Evolutionary conservation across 1,140 invertebrate genomes (phyloP), one percentile per base, ranked within the genome.

Genomic region (Drosophila obscura): DNA sequence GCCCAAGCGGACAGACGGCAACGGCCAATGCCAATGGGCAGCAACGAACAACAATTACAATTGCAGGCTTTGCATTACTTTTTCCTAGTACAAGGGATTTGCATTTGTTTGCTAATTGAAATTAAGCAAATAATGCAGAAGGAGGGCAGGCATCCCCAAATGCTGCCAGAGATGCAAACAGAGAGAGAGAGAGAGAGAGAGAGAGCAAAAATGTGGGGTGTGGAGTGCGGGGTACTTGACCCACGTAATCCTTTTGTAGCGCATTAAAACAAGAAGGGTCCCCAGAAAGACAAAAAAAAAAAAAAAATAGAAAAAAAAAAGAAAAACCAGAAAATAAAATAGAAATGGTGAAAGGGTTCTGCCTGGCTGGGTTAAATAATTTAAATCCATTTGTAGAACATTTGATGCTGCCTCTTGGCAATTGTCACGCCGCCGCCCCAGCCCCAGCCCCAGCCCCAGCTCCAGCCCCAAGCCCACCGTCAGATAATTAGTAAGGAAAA

Each of bases 171-270:
- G 31, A 68, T 19, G 19, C 19, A 19, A 19, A 7, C 22, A 28
- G 28, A 1, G 19, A 8, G 35, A 49, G 7, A 7, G 28, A 28
- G 28, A 1, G 19, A 8, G 35, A 49, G 7, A n/a, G 8, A 28
- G 16, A 28, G 31, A 19, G 13, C 9, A 15, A n/a, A n/a, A 24
- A 31, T 13, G 8, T 22, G 11, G 43, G 7, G 19, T 19, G 19
- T 13, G 16, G 55, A 19, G 19, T 19, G 19, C 2, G 64, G 44
- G 58, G 53, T 35, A 77, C 73, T 60, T 77, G 83, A 91, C 90
- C 90, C 90, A 80, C 77, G 87, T 91, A 91, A 91, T 91, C 90
- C 87, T 77, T 87, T 91, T 91, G 90, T 91, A 91, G 82, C 81
- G 72, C 81, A 85, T 84, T 77, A 89, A 84, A 80, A 76, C 43